Conservation (phyloP, 2,888 invertebrate genomes). For the Troilus luridus region DNA sequence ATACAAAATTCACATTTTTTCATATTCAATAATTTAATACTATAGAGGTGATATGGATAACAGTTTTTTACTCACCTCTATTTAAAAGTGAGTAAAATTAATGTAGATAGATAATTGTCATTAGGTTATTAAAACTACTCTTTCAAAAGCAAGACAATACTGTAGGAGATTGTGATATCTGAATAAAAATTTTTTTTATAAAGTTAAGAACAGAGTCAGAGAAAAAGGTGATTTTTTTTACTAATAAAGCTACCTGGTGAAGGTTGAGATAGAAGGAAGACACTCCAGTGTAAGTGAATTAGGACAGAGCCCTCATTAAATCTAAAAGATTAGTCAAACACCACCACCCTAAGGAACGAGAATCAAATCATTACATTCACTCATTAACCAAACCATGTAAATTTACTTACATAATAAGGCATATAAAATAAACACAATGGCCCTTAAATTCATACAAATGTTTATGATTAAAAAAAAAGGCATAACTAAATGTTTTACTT, state of each 20-base stretch:
- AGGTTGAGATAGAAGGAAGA: not conserved
- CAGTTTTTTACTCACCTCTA: too few species aligned
- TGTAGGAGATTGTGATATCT: not conserved
- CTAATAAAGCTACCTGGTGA: conserved; percentile 19
- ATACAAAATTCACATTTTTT: too few species aligned
- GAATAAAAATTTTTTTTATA: not conserved
- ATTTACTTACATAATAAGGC: not conserved
- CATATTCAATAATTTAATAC: too few species aligned
- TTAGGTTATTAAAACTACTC: too few species aligned
- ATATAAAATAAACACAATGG: not conserved
- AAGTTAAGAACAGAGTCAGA: not conserved
- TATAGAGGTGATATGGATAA: too few species aligned
- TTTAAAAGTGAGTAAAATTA: too few species aligned
- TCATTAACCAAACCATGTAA: not conserved
- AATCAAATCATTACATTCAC: conserved; percentile 6
- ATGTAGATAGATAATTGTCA: too few species aligned
- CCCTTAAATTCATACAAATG: not conserved
- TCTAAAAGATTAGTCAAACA: conserved; percentile 8
- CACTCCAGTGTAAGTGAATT: conserved; percentile 5
- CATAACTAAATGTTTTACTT: not conserved
- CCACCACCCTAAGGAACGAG: conserved; percentile 42
- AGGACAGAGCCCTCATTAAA: conserved; percentile 23
- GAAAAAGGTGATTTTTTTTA: not conserved
- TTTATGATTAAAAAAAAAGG: not conserved
- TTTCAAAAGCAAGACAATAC: not conserved